phyloP scores from a whole-genome alignment of 1,140 invertebrate species.

The Nixonia krombeini region DNA sequence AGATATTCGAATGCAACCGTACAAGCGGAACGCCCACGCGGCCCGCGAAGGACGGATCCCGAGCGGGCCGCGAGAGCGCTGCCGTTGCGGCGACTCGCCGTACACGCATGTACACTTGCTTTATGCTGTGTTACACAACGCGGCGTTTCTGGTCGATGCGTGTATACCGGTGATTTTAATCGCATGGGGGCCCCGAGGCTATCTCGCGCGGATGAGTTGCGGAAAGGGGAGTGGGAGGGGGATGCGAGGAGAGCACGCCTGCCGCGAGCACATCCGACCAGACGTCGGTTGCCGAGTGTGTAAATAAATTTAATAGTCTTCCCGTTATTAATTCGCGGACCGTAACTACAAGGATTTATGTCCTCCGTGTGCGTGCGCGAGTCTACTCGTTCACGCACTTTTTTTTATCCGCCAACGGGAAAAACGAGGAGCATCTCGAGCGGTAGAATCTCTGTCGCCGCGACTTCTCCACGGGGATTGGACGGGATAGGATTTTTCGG shows the following conservation, averaged over 20 bases:
- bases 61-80: slow-evolving; percentile 31
- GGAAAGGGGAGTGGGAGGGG: slow-evolving; percentile 33
- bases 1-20: slow-evolving; percentile 43
- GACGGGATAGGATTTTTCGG: too few species aligned
- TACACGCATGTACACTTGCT: slow-evolving; percentile 10
- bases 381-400: too few species aligned
- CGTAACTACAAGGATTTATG: too few species aligned
- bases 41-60: slow-evolving; percentile 29
- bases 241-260: slow-evolving; percentile 39
- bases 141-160: slow-evolving; percentile 13
- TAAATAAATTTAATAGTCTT: slow-evolving; percentile 38
- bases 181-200: too few species aligned
- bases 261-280: slow-evolving; percentile 17
- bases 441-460: too few species aligned
- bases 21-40: slow-evolving; percentile 45
- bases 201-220: too few species aligned
- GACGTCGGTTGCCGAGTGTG: slow-evolving; percentile 22
- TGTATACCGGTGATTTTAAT: slow-evolving; percentile 54
- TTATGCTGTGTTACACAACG: slow-evolving; percentile 14
- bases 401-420: too few species aligned
- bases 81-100: slow-evolving; percentile 20
- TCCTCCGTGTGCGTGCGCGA: too few species aligned
- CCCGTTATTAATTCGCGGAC: slow-evolving; percentile 21
- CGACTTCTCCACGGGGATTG: too few species aligned
- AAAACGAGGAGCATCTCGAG: too few species aligned